Evolutionary conservation across 2,888 invertebrate species (phyloP), one percentile per base, ranked within the genome.

Genomic region (Pterobdella sp.): DNA sequence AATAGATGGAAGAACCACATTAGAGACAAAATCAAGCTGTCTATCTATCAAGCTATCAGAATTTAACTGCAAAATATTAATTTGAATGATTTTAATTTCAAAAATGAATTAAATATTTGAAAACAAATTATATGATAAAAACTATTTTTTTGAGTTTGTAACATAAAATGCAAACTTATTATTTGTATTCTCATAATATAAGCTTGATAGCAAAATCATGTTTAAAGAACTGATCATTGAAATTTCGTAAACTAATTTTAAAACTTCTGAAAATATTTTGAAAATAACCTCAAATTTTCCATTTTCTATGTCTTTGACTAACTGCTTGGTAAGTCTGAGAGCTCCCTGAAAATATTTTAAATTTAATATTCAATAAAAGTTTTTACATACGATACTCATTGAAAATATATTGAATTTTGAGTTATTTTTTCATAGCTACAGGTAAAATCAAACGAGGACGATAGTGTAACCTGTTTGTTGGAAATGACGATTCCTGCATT

Each of bases 401-500:
- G 31, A 42, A 36, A 31, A 26, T 26, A 42, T 68, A 42, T 31
- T 26, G 26, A 68, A 37, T 68, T 68, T 49, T n/a, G 49, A 32
- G 42, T 26, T 42, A 32, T 29, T 37, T 68, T 37, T 35, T 71
- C 31, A 42, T n/a, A 49, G 32, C n/a, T 29, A 71, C 34, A 31
- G 10, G n/a, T 29, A 37, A 49, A 26, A 18, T 52, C 10, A 69
- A 69, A 69, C 34, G 14, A 60, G 34, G n/a, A 14, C 10, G 14
- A 10, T 31, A 10, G 32, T 18, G 18, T 29, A 32, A 73, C 73
- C 73, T 73, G 56, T 42, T 31, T 32, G 42, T 63, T 69, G 7
- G 73, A 68, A 29, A 68, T 64, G 26, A 69, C 73, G 49, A 73
- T 71, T n/a, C 71, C 68, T 22, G 71, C 71, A 36, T 74, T 74